Base-by-base conservation (phyloP, 2,797 vertebrate species). In the Onychomys torridus region DNA sequence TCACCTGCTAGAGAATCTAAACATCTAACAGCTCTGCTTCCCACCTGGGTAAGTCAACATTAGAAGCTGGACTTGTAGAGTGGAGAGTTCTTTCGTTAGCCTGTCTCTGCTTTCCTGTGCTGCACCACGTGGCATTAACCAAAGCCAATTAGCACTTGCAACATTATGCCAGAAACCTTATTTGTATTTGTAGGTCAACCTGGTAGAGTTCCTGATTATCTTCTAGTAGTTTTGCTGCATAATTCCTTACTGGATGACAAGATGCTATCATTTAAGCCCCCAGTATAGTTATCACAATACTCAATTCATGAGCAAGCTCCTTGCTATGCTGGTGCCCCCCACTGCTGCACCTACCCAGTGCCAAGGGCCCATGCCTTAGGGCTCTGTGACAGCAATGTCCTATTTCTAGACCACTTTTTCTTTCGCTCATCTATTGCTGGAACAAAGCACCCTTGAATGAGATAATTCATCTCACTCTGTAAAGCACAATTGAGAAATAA, bases 31-130 rank as follows among this genome's bases (percentile, higher is more conserved):
- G 78, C 89, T 93, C 93, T 94, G 75, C 89, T 95, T 92, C 90
- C n/a, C 29, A 92, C n/a, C 21, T 84, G 34, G 27, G 0, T 43
- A 43, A 94, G 79, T 59, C 65, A 85, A 69, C 40, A 76, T 88
- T 76, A 79, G 85, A 92, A 90, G 65, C 43, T 78, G 46, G 75
- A 73, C 89, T 91, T 4, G n/a, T 67, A 52, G 57, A 59, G 75
- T 25, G 85, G 94, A 7, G 52, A 55, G 49, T 34, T 90, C 93
- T 93, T 83, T 97, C 93, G 92, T 92, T 77, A 95, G 91, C 63
- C 88, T 49, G 29, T 83, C 75, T 94, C 90, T 6, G 5, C 92
- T 88, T 82, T 90, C 34, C 73, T n/a, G 0, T n/a, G 4, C 65
- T 49, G 86, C 49, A 76, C 93, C 96, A 89, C 55, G 73, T 46